Evolutionary conservation across 2,888 invertebrate genomes (phyloP).

Genomic region (Pemphredon lugubris): DNA sequence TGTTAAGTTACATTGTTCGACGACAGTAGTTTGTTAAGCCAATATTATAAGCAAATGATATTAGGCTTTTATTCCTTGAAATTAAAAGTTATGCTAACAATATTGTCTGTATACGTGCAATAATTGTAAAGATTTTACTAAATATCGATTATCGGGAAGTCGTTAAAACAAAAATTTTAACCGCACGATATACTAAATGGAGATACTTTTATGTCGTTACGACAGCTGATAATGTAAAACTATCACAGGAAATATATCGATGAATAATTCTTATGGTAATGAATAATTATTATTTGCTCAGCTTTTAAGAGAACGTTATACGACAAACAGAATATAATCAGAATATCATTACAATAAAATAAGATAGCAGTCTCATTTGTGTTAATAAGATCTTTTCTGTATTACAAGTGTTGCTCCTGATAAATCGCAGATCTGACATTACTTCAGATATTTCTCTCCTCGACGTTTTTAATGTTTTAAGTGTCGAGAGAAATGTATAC

Average conservation of each 20-base stretch:
- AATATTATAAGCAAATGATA: constrained; percentile 21
- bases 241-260: constrained; percentile 50
- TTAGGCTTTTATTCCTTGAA: constrained; percentile 10
- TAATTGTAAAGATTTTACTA: constrained; percentile 26
- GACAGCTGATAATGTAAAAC: constrained; percentile 42
- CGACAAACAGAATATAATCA: constrained; percentile 35
- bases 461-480: constrained; percentile 30
- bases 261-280: constrained; percentile 41
- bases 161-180: constrained; percentile 19
- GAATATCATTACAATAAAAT: constrained; percentile 42
- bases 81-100: not conserved
- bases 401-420: constrained; percentile 21
- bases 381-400: constrained; percentile 41
- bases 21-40: constrained; percentile 27
- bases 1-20: constrained; percentile 1
- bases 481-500: constrained; percentile 16
- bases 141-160: constrained; percentile 32
- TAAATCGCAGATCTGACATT: constrained; percentile 41
- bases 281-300: constrained; percentile 28
- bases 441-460: constrained; percentile 21
- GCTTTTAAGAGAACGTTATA: constrained; percentile 15
- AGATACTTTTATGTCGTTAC: constrained; percentile 19
- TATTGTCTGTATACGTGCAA: constrained; percentile 1
- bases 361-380: constrained; percentile 47
- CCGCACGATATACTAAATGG: constrained; percentile 8